Base-by-base conservation (phyloP, 1,140 invertebrate genomes). In the Solenopsis fugax region DNA sequence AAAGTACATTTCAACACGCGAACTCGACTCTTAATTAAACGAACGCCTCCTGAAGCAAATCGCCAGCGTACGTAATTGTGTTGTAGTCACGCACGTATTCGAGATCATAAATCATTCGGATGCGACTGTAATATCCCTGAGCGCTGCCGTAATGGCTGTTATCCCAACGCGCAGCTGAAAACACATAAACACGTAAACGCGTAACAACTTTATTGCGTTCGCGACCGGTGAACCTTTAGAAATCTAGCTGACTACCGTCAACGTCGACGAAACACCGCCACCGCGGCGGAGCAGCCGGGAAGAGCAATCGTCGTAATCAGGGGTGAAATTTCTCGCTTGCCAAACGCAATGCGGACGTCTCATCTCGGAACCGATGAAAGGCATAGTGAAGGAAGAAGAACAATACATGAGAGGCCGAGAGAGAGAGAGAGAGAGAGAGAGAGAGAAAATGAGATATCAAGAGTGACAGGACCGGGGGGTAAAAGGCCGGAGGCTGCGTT, bases 11-110 rank as follows among this genome's bases (percentile, higher is more conserved):
- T 24, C 9, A 37, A 37, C 64, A 69, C 37, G 64, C 37, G 21
- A 81, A n/a, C 21, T 58, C 65, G 65, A 71, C 24, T 21, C 34
- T 71, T 71, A 71, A 81, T 81, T 45, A 81, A 69, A 80, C 62
- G 41, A 13, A 45, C 12, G 24, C 21, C 29, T 21, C 18, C 37
- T 5, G n/a, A 41, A 71, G 65, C 50, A 50, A 58, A 5, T 24
- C 29, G 16, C 52, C 62, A 13, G 41, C 12, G 50, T 18, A 41
- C 41, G n/a, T 37, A 52, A 67, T 6, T 48, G 13, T 10, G 45
- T 21, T 52, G 16, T 16, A 37, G 41, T 54, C 48, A 41, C n/a
- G 62, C 62, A 80, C 37, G 37, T 21, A 24, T 37, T 52, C n/a
- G 50, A 45, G 65, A 56, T 45, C 64, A 56, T 81, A 71, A 71